phyloP scores from a whole-genome alignment of 2,888 invertebrate genomes.

The Griposia aprilina region DNA sequence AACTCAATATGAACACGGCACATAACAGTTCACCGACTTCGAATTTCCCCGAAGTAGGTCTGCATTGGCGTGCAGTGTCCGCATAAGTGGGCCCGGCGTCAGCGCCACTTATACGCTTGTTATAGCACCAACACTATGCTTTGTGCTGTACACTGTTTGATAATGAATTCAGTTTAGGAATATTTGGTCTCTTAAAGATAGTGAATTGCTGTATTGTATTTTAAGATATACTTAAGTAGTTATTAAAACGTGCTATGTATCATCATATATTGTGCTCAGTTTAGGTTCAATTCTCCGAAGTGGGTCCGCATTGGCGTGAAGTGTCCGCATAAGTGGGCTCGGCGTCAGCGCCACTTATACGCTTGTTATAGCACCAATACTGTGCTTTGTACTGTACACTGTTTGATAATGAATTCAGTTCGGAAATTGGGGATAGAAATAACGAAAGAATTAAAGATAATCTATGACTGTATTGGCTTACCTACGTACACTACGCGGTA shows the following conservation, averaged over 20 bases:
- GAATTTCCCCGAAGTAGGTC: slow-evolving; percentile 76
- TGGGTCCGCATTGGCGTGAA: slow-evolving; percentile 77
- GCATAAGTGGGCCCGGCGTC: slow-evolving; percentile 77
- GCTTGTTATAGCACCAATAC: slow-evolving; percentile 57
- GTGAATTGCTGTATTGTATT: background rate
- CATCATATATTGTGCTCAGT: background rate
- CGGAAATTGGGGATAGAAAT: background rate
- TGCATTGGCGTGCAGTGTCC: slow-evolving; percentile 79
- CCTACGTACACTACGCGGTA: background rate
- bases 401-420: background rate
- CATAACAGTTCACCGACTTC: slow-evolving; percentile 76
- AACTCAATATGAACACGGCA: slow-evolving; percentile 21
- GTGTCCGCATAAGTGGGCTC: slow-evolving; percentile 77
- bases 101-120: slow-evolving; percentile 72
- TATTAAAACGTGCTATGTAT: background rate
- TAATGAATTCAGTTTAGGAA: slow-evolving; percentile 7
- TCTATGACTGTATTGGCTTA: background rate
- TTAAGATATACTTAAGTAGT: background rate
- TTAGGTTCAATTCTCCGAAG: slow-evolving; percentile 74
- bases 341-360: slow-evolving; percentile 74
- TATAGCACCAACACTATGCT: slow-evolving; percentile 41
- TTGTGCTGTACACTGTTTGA: background rate
- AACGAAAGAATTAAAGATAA: background rate
- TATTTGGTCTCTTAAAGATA: background rate
- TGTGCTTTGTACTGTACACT: slow-evolving; percentile 15